A percentile compares a stretch with the other conserved stretches of the same genome.
Conservation (phyloP, 1,140 invertebrate species). For the Pseudomyrmex cubaensis region DNA sequence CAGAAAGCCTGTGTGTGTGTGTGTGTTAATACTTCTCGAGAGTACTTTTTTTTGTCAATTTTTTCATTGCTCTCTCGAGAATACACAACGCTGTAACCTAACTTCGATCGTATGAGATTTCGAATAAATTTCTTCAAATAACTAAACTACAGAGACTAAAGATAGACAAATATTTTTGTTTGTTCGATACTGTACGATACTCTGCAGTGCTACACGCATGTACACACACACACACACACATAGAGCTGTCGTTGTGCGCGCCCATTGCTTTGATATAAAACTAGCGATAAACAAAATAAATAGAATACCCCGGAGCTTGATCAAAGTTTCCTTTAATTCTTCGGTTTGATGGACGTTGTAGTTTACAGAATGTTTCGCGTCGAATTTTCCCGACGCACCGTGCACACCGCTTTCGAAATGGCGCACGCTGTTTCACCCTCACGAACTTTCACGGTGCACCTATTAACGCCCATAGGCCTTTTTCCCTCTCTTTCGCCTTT, state of each 20-base stretch:
- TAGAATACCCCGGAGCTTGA: background rate
- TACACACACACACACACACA: background rate
- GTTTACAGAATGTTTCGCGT: conserved; percentile 52
- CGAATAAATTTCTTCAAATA: conserved; percentile 3
- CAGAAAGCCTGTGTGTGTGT: background rate
- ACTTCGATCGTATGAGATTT: background rate
- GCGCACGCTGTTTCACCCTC: conserved; percentile 53
- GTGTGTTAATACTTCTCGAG: no score
- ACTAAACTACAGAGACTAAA: background rate
- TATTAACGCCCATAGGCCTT: conserved; percentile 17
- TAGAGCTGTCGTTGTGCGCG: background rate
- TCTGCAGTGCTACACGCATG: no score
- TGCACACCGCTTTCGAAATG: conserved; percentile 42
- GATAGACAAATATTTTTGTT: conserved; percentile 10
- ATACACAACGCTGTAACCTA: background rate
- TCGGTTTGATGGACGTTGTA: conserved; percentile 18
- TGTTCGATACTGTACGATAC: no score
- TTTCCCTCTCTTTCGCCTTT: conserved; percentile 19
- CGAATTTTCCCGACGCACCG: conserved; percentile 72
- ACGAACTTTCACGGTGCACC: conserved; percentile 66
- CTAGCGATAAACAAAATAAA: background rate
- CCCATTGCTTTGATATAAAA: conserved; percentile 4
- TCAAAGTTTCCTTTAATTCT: conserved; percentile 38
- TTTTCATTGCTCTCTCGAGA: background rate
- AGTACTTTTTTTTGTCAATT: no score